Evolutionary conservation across 2,113 vertebrate species (phyloP), one percentile per base, ranked within the genome.

Genomic region (Xerus inauris): DNA sequence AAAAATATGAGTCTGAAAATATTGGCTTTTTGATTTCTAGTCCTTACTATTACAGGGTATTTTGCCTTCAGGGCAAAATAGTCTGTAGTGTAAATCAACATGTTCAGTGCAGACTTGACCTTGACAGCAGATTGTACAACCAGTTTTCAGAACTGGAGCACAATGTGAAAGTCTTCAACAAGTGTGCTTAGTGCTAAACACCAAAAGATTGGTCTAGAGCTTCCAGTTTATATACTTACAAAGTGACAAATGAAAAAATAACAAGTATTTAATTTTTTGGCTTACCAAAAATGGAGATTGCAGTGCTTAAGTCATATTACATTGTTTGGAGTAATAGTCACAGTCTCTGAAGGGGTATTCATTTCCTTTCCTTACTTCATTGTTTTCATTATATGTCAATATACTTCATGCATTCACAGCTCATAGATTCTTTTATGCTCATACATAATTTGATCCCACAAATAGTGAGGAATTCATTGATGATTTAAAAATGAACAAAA

Each of bases 401-500:
- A 49, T 75, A 75, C 12, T 14, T 49, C 26, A 47, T 20, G 7
- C n/a, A 81, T 47, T 83, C 49, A 64, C 13, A 77, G 67, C 49
- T 75, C 92, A 13, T 1, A 26, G 24, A 22, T 65, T 84, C 17
- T 62, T 73, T 65, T 57, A 3, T 94, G 47, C 14, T 73, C 32
- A 64, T 3, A 84, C 16, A 54, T 76, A 40, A 80, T 35, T 87
- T 75, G 38, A 83, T 76, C 3, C 8, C 38, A 47, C 20, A 93
- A 64, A 73, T 45, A 92, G 35, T 32, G 22, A 40, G 3, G 24
- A 88, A 64, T 85, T 96, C 76, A 77, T 35, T 91, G 87, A 93
- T 13, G 7, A 28, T 94, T 81, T 75, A 64, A 73, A 83, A 88
- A 91, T 72, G 26, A 75, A 54, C 80, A 35, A 47, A 95, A 94